Evolutionary conservation across 1,140 invertebrate genomes (phyloP), one percentile per base, ranked within the genome.

Genomic region (Orchesella cincta): DNA sequence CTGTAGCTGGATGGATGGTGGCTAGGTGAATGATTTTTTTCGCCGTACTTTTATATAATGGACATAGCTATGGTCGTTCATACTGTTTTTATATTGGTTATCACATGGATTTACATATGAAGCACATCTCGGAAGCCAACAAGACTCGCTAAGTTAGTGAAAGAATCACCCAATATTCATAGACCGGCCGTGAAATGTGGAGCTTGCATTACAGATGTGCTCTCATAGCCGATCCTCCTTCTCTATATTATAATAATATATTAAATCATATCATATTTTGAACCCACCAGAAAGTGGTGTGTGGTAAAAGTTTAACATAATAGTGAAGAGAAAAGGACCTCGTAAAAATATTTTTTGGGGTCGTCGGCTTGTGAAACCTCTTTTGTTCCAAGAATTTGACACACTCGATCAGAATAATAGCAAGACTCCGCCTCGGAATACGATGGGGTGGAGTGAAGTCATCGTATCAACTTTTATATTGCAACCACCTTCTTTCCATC

Each of bases 361-460:
- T 67, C 62, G 62, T 67, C 62, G 62, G 62, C 31, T 67, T 67
- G 62, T 31, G 62, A 67, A 67, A 62, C 34, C 76, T 57, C 80
- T 76, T 78, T 81, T 81, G 80, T 81, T 81, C 80, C 80, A 78
- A 74, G 64, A 81, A 79, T 81, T 81, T 77, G 80, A 81, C 80
- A 81, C 78, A 81, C 80, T 81, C 80, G 80, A 78, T 75, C 78
- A 78, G 39, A 79, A 82, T 80, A 82, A 82, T 80, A 77, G 81
- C 23, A n/a, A 78, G 39, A 80, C 81, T 82, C 81, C 81, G 78
- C 81, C 81, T 80, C 46, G 31, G 29, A 78, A 76, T 80, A 79
- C 76, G 79, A 78, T 79, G 79, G 79, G 80, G 78, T 78, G 79
- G 81, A 78, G 76, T 64, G 76, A 78, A 76, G 20, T 36, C 67